A percentile compares a stretch with the other conserved stretches of the same genome.
Evolutionary conservation across 2,888 invertebrate species (phyloP).

Genomic region (Agrochola circellaris): DNA sequence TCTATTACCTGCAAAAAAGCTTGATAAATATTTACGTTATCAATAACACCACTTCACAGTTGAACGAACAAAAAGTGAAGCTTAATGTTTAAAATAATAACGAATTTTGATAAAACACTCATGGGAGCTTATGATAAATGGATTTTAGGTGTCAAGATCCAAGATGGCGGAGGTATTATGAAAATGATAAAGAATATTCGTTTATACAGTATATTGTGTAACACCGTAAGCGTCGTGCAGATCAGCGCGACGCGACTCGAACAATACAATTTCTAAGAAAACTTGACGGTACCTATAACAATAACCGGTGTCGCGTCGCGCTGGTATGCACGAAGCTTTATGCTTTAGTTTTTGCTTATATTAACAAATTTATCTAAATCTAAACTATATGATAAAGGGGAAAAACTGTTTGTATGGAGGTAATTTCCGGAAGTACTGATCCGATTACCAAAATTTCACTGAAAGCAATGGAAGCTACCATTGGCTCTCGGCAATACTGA

Average conservation of each 20-base stretch:
- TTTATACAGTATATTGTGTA: not conserved
- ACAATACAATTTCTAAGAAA: too few relatives aligned
- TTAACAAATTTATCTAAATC: not conserved
- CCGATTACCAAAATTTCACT: not conserved
- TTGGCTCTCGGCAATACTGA: too few relatives aligned
- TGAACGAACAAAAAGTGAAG: not conserved
- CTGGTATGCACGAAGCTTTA: too few relatives aligned
- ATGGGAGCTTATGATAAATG: conserved; percentile 30
- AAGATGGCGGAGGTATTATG: conserved; percentile 22
- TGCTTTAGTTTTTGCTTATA: not conserved
- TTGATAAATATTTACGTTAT: conserved; percentile 4
- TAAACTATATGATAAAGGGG: not conserved
- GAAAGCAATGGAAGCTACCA: too few relatives aligned
- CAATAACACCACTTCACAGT: conserved; percentile 4
- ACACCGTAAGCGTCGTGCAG: too few relatives aligned
- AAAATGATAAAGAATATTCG: not conserved
- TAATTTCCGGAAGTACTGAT: not conserved
- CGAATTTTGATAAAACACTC: conserved; percentile 7
- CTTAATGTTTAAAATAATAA: conserved; percentile 5
- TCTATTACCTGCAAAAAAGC: not conserved
- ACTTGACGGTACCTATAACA: too few relatives aligned
- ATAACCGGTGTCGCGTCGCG: too few relatives aligned
- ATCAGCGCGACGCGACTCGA: too few relatives aligned
- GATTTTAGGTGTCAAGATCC: conserved; percentile 15
- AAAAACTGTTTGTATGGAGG: not conserved